Percentiles rank a stretch among this genome's conserved stretches.
Conservation (phyloP, 2,113 vertebrate genomes). For the Orthonyx spaldingii region DNA sequence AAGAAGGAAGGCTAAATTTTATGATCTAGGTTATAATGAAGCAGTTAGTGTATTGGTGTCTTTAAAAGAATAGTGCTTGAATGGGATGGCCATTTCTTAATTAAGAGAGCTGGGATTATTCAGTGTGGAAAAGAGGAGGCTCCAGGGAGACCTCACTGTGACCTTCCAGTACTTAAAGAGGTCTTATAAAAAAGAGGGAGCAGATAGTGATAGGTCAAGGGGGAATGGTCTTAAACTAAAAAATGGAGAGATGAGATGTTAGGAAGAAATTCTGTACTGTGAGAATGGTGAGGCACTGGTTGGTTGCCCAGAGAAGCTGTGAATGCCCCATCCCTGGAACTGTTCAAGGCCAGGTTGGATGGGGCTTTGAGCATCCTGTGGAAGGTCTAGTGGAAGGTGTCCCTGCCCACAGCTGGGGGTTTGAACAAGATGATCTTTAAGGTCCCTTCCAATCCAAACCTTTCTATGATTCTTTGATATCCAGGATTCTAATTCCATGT, state of each 20-base stretch:
- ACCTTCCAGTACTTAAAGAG: background rate
- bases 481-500: background rate
- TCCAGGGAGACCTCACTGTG: background rate
- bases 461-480: background rate
- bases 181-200: background rate
- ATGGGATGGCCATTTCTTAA: background rate
- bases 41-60: background rate
- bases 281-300: background rate
- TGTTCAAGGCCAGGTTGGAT: background rate
- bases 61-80: background rate
- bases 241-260: background rate
- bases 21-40: background rate
- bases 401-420: background rate
- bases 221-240: background rate
- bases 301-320: background rate
- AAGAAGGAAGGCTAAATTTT: background rate
- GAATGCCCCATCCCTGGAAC: background rate
- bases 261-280: background rate
- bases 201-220: background rate
- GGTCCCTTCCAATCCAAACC: background rate
- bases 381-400: background rate
- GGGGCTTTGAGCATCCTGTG: background rate
- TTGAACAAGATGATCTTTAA: background rate
- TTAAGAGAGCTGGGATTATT: background rate
- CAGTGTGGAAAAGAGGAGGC: background rate